Conservation (phyloP, 2,888 invertebrate genomes). For the Anorthoa munda region DNA sequence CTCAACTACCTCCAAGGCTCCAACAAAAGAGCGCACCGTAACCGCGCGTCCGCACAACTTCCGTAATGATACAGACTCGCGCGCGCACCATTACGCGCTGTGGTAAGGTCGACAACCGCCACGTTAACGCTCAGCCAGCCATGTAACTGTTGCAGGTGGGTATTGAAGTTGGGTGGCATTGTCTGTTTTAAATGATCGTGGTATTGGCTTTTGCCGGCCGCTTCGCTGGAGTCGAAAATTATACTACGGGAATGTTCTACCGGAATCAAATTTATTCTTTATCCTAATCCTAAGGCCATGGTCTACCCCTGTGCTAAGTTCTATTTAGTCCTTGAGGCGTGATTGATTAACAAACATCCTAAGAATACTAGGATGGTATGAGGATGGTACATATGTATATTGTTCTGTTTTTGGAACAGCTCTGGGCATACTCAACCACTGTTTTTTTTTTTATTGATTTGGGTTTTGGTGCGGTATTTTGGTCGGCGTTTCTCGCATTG, state of each 20-base stretch:
- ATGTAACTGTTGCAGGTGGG: slow-evolving; percentile 50
- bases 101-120: slow-evolving; percentile 60
- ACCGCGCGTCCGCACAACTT: slow-evolving; percentile 21
- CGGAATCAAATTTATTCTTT: too few relatives aligned
- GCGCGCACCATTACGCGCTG: slow-evolving; percentile 57
- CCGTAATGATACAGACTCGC: slow-evolving; percentile 38
- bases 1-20: not conserved
- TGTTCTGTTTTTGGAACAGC: slow-evolving; percentile 3
- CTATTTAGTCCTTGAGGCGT: too few relatives aligned
- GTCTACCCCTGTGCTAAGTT: too few relatives aligned
- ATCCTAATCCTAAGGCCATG: too few relatives aligned
- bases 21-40: slow-evolving; percentile 45
- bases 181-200: slow-evolving; percentile 3
- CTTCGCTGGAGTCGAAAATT: not conserved
- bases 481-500: too few relatives aligned
- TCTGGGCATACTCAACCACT: slow-evolving; percentile 20
- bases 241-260: too few relatives aligned
- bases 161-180: slow-evolving; percentile 2
- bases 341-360: too few relatives aligned
- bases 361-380: not conserved
- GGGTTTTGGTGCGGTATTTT: not conserved
- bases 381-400: not conserved
- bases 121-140: slow-evolving; percentile 43
- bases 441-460: not conserved
- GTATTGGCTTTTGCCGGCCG: not conserved